Conservation (phyloP, 2,797 vertebrate species). For the Sebastiscus albofasciatus region DNA sequence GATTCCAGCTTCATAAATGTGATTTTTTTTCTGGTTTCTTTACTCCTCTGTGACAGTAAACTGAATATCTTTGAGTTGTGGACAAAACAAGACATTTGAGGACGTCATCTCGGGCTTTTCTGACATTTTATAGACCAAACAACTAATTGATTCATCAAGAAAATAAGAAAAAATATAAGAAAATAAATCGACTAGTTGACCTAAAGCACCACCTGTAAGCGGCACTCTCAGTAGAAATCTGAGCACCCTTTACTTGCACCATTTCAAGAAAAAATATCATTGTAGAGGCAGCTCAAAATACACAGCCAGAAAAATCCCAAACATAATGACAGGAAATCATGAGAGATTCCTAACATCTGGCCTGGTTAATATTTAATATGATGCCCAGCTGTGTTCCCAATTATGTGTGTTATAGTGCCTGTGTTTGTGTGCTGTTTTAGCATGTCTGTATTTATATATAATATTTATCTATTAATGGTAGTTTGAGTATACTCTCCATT, state of each 20-base stretch:
- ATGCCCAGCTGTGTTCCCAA: background rate
- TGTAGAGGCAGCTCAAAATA: background rate
- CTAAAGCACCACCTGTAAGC: background rate
- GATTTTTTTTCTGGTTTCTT: too few species aligned
- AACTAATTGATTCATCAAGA: too few species aligned
- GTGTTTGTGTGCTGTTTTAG: background rate
- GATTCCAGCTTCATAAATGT: too few species aligned
- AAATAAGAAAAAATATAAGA: too few species aligned
- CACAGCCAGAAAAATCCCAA: background rate
- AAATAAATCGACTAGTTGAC: background rate
- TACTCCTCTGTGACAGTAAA: too few species aligned
- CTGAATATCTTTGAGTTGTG: too few species aligned
- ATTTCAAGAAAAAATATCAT: background rate
- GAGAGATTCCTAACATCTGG: slow-evolving; percentile 3
- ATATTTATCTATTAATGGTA: background rate
- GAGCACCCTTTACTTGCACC: background rate
- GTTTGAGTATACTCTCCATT: background rate
- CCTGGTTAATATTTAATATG: background rate
- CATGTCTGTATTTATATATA: background rate
- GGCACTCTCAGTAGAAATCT: background rate
- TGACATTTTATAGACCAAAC: too few species aligned
- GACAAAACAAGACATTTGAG: too few species aligned
- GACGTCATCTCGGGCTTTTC: too few species aligned
- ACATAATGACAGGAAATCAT: background rate
- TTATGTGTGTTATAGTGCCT: background rate